Evolutionary conservation across 1,140 invertebrate species (phyloP).

Genomic region (Cryptotermes secundus): DNA sequence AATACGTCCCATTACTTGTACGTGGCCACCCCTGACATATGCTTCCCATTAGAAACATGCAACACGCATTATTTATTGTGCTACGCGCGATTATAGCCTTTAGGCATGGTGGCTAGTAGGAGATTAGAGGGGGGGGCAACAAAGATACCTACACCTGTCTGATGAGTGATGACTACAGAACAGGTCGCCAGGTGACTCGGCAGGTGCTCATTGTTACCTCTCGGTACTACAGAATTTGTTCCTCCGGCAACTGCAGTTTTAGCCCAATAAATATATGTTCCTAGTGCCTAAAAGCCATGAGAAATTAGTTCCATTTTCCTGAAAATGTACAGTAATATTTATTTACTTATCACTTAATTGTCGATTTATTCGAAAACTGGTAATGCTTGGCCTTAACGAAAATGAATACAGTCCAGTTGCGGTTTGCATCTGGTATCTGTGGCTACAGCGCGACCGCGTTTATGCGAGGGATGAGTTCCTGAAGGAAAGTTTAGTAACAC

Average conservation of each 20-base stretch:
- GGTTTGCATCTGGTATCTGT: too few species aligned
- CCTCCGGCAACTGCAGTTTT: background rate
- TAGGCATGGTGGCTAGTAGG: background rate
- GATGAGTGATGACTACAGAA: background rate
- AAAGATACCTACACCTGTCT: constrained; percentile 16
- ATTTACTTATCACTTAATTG: too few species aligned
- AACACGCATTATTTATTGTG: constrained; percentile 5
- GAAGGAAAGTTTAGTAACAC: too few species aligned
- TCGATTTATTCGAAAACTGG: too few species aligned
- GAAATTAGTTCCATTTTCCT: too few species aligned
- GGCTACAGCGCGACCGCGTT: too few species aligned
- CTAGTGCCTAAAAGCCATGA: too few species aligned
- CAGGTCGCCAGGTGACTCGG: background rate
- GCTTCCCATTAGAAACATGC: background rate
- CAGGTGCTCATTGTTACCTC: background rate
- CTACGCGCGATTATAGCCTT: background rate
- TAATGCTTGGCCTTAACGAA: too few species aligned
- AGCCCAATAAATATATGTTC: background rate
- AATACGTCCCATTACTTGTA: background rate
- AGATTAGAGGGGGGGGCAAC: background rate
- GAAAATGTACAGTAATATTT: too few species aligned
- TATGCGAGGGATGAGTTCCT: too few species aligned
- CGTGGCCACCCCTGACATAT: background rate
- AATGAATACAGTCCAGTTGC: too few species aligned
- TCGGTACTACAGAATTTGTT: background rate